Evolutionary conservation across 2,113 vertebrate genomes (phyloP), one percentile per base, ranked within the genome.

Genomic region (Ondatra zibethicus): DNA sequence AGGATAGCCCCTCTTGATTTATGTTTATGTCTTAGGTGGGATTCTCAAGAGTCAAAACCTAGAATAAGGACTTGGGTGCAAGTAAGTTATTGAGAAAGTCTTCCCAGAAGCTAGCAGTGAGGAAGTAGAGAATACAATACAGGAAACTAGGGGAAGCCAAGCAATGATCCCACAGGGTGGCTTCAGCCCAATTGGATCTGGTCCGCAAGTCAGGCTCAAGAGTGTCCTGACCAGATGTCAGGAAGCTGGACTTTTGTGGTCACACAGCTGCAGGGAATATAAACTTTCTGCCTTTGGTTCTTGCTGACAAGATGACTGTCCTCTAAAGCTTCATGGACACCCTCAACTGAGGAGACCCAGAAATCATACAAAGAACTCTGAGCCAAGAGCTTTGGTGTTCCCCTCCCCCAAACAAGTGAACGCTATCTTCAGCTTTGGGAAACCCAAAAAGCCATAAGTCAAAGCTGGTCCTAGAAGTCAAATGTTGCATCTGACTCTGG

Each of bases 11-110:
- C 66, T 73, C 45, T 47, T 75, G 25, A 33, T 16, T 29, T 88
- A 23, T 68, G 63, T 12, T 6, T 45, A 23, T 63, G 2, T 94
- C 70, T 92, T 89, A 36, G 63, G 11, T 81, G 29, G 29, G 16
- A 58, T 93, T 94, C n/a, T 68, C 52, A 75, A 89, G 58, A 84
- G 82, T 65, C 78, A 84, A 91, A 72, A 23, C 58, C 81, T 81
- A 39, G 63, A 66, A 82, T n/a, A 73, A 89, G 61, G 55, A 75
- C 91, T n/a, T 91, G 33, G 61, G 16, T 87, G 47, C 50, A 80
- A 76, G 50, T 85, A 92, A 92, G 70, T 55, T 66, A 94, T 27
- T 73, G 47, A 78, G 47, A 72, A 91, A 75, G 29, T 61, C 85
- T 77, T 89, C n/a, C 36, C 7, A 9, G 61, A 50, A 50, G 47